Percentiles rank a stretch among this genome's conserved stretches.
These are phyloP conservation scores for Python bivittatus DNA, from an alignment of 2,113 vertebrate species.

Conservation along the genomic window DNA sequence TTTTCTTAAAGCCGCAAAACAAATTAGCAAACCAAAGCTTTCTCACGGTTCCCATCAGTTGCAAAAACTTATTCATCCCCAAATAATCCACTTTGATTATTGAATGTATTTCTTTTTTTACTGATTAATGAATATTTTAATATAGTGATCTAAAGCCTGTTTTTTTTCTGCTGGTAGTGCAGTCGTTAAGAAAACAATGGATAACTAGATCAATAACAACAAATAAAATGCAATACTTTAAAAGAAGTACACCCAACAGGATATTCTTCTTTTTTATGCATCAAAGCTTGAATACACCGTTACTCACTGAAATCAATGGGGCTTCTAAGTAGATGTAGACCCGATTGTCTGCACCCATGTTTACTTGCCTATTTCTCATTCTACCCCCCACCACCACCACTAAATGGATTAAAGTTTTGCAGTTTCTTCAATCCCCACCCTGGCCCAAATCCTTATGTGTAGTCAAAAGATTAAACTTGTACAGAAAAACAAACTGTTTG, in stretches of 20 bases:
- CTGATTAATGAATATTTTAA: conserved; percentile 14
- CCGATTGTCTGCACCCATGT: neutral
- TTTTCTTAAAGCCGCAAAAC: conserved; percentile 56
- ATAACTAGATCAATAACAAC: neutral
- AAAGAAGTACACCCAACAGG: neutral
- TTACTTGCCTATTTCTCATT: neutral
- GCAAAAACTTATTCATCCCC: conserved; percentile 53
- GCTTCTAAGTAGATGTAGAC: neutral
- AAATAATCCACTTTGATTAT: conserved; percentile 49
- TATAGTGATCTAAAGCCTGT: conserved; percentile 19
- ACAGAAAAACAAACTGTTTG: neutral
- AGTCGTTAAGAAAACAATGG: neutral
- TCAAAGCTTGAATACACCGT: neutral
- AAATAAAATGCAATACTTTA: neutral
- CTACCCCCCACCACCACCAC: neutral
- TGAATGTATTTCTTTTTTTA: conserved; percentile 19
- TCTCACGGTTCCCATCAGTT: conserved; percentile 47
- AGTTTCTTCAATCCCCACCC: conserved; percentile 15
- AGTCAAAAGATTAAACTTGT: neutral
- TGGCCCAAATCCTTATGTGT: conserved; percentile 5
- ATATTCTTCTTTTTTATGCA: neutral
- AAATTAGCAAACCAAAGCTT: conserved; percentile 54
- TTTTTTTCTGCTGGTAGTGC: neutral
- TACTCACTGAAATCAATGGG: neutral
- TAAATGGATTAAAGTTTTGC: neutral